Base-by-base conservation (phyloP, 2,888 invertebrate species). In the Apodemia hepburni region DNA sequence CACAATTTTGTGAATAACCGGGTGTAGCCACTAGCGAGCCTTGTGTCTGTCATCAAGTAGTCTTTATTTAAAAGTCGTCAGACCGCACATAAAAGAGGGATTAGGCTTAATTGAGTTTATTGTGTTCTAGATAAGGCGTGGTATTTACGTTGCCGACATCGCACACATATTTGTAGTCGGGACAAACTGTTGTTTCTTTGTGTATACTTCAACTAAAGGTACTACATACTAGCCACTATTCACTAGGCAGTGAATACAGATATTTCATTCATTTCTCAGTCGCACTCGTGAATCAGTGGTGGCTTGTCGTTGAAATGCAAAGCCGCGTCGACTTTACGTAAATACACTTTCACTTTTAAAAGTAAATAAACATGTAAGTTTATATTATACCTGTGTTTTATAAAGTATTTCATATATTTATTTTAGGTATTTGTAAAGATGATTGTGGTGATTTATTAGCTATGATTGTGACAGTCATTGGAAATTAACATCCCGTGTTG, bases 71-170 rank as follows among this genome's bases (percentile, higher is more conserved):
- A 15, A 42, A 8, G 42, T 42, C 42, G 3, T 42, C 15, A 42
- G 22, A 58, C 42, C 17, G 9, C 51, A 17, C 35, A 27, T 61
- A 58, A 15, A 49, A 58, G 35, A 57, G 62, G 63, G 58, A 68
- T 61, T 49, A 60, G 51, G 61, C 65, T 69, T 69, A 71, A 70
- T 72, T 72, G 65, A 68, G 62, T 66, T 66, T 69, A 72, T 71
- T 74, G 69, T 71, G 70, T 64, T 71, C 66, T 70, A 69, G 67
- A 66, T 72, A 70, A 69, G 68, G 66, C 70, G 64, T 62, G 54
- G 54, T 54, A 54, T 51, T 18, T 51, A 22, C 22, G 3, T 51
- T 51, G 49, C 17, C 49, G 51, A 22, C 54, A 54, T 54, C 15
- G 15, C 54, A 27, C 51, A 51, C 22, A 45, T 49, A 51, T 27